Conservation (phyloP, 2,113 vertebrate species). For the Syngnathus typhle region DNA sequence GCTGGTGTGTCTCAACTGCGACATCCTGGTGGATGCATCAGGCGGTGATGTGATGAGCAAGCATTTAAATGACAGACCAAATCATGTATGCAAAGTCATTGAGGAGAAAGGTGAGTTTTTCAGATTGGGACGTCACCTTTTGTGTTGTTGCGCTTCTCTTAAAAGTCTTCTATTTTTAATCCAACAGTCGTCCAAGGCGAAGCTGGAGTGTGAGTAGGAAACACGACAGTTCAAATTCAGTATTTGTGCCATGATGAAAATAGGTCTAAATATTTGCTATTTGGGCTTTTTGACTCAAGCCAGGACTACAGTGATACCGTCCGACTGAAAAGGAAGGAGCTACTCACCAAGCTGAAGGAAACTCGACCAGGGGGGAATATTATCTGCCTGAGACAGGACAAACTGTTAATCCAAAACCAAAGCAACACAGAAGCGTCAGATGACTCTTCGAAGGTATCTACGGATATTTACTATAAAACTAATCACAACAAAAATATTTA, state of each 20-base stretch:
- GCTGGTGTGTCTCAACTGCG: constrained; percentile 88
- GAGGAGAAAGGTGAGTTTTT: constrained; percentile 71
- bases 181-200: constrained; percentile 49
- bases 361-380: not conserved
- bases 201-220: constrained; percentile 55
- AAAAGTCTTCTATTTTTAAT: constrained; percentile 38
- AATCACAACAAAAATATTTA: no score
- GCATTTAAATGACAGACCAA: constrained; percentile 79
- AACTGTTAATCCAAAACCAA: not conserved
- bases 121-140: not conserved
- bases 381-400: not conserved
- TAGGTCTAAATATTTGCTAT: not conserved
- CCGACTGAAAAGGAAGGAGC: not conserved
- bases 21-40: constrained; percentile 79
- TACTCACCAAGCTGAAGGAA: not conserved
- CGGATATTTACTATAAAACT: no score
- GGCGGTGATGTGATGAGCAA: constrained; percentile 84
- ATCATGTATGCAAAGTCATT: constrained; percentile 85
- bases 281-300: not conserved
- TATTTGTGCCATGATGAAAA: not conserved
- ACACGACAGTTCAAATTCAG: constrained; percentile 9
- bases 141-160: constrained; percentile 10
- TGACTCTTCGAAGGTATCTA: not conserved
- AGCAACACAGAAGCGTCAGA: not conserved
- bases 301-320: not conserved